Evolutionary conservation across 2,113 vertebrate genomes (phyloP), one percentile per base, ranked within the genome.

Genomic region (Ophthalmolycus amberensis): DNA sequence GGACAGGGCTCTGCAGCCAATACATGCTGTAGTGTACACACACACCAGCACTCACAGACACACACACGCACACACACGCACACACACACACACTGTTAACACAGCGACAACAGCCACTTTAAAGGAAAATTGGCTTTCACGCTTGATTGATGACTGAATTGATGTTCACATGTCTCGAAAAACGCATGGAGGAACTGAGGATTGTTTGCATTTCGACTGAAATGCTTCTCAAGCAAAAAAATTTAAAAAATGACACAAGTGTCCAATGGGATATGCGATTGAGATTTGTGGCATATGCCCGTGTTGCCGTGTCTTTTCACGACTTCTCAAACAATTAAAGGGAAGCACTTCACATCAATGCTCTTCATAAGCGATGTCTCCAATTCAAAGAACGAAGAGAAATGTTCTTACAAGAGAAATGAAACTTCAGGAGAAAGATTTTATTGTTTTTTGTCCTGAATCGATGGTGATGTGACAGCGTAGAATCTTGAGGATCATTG

Each of bases 111-210:
- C 80, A 85, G 50, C 48, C 50, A 66, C 81, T 89, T 85, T 67
- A 82, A 77, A 76, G 82, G 69, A 87, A 88, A 87, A 88, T 70
- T 79, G 78, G 3, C 71, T 42, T 56, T 77, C 27, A 83, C 1
- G 50, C 85, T 83, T 79, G 80, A 87, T 75, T 67, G 73, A 65
- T 2, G 22, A 58, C 64, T 67, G 75, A 73, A 72, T 34, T 80
- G 75, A 90, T 77, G 75, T 88, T 78, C 86, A 68, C 72, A 86
- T 42, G 78, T 80, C 58, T 80, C 3, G 20, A 68, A 72, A 85
- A 84, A 71, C 37, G 32, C 32, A 69, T 25, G 32, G 75, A 75
- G 50, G 44, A 37, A 25, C 59, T 72, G 67, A 37, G 54, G 25
- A 72, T 34, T 56, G 18, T 80, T 86, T 82, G 65, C 66, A 68